Percentiles rank a stretch among this genome's conserved stretches.
phyloP scores from a whole-genome alignment of 2,888 invertebrate genomes.

The Oxycera nigricornis region DNA sequence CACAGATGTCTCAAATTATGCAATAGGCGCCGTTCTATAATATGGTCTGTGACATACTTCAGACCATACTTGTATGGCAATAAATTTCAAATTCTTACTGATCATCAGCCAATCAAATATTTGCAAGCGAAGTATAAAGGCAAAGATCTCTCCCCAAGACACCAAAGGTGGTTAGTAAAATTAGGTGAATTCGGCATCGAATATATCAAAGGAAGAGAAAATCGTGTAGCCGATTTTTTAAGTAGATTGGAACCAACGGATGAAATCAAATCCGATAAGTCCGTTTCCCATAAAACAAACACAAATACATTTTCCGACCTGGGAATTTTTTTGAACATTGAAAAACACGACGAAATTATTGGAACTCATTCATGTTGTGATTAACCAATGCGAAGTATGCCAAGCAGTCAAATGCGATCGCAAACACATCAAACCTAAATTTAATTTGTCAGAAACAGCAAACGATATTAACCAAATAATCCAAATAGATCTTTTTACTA shows the following conservation, averaged over 20 bases:
- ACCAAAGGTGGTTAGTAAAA: not conserved
- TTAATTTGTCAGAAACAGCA: not conserved
- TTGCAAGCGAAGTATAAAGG: too few species aligned
- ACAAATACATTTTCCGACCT: too few species aligned
- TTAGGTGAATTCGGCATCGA: not conserved
- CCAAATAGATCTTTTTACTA: slow-evolving; percentile 9
- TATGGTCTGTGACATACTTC: too few species aligned
- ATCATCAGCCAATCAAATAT: too few species aligned
- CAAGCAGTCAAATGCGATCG: not conserved
- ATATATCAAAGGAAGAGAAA: not conserved
- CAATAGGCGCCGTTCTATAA: slow-evolving; percentile 1
- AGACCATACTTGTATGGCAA: too few species aligned
- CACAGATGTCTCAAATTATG: too few species aligned
- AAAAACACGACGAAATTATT: too few species aligned
- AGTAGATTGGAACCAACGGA: not conserved
- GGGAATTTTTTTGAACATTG: too few species aligned
- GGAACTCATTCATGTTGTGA: not conserved
- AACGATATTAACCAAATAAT: slow-evolving; percentile 3
- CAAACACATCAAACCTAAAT: slow-evolving; percentile 23
- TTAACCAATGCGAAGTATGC: not conserved
- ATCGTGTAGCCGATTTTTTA: too few species aligned
- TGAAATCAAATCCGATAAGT: not conserved
- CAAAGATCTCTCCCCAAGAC: too few species aligned
- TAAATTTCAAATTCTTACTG: too few species aligned
- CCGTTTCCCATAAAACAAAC: not conserved